phyloP scores from a whole-genome alignment of 2,113 vertebrate species.

The Eurystomus gularis region DNA sequence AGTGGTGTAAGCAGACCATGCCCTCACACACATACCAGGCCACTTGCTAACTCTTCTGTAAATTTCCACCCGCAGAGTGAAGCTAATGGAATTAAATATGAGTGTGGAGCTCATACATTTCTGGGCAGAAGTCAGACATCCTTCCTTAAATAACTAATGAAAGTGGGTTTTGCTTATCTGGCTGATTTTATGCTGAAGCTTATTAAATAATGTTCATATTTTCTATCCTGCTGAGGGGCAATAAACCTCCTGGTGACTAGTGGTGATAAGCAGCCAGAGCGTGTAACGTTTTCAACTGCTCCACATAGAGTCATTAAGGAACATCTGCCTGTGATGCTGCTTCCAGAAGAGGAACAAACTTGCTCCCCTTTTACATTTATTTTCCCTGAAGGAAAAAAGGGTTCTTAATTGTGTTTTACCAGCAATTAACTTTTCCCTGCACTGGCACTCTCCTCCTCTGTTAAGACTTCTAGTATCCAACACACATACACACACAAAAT shows the following conservation, averaged over 20 bases:
- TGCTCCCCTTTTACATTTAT: background rate
- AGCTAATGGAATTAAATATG: background rate
- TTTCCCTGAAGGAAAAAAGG: background rate
- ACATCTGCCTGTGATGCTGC: background rate
- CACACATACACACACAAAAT: background rate
- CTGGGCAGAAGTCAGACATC: background rate
- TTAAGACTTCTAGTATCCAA: background rate
- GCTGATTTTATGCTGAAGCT: background rate
- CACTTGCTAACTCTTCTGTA: background rate
- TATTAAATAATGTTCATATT: background rate
- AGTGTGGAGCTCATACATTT: background rate
- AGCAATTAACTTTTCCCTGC: slow-evolving; percentile 8
- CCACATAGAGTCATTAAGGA: background rate
- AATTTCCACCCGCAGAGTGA: background rate
- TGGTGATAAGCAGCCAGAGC: background rate
- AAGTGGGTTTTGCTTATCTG: background rate
- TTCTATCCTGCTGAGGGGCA: background rate
- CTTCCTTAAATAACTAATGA: background rate
- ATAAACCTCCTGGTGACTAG: background rate
- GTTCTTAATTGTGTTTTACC: background rate
- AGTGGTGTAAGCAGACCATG: background rate
- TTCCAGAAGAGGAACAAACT: background rate
- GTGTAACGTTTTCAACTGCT: background rate
- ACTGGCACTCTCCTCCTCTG: background rate
- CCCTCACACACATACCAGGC: background rate